These are phyloP conservation scores for Mesorhabditis sp. DNA, from an alignment of 2,888 invertebrate genomes.

Conservation along the genomic window DNA sequence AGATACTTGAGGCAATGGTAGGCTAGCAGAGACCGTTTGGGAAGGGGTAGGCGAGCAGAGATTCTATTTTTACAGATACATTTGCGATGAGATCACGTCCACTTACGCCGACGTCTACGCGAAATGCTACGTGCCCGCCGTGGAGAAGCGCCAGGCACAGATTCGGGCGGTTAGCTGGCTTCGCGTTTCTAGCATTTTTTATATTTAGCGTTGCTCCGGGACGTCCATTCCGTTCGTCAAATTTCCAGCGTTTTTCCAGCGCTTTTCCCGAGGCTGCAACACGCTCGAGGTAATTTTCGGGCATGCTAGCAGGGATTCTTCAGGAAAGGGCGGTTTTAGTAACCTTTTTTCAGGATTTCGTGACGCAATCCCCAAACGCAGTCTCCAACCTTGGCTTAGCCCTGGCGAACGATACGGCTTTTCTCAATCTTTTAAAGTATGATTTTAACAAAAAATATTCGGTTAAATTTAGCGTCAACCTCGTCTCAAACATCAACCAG, in stretches of 20 bases:
- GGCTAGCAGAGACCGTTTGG: too few species aligned
- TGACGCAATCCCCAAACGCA: constrained; percentile 15
- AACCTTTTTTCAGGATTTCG: constrained; percentile 29
- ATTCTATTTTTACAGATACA: constrained; percentile 14
- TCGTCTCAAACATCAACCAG: constrained; percentile 35
- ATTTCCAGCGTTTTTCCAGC: constrained; percentile 45
- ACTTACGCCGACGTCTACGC: constrained; percentile 46
- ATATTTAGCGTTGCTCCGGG: constrained; percentile 38
- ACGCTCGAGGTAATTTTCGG: too few species aligned
- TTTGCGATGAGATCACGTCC: constrained; percentile 40
- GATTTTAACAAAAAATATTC: not conserved
- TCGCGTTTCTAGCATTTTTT: not conserved
- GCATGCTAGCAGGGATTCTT: too few species aligned
- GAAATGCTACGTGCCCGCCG: constrained; percentile 49
- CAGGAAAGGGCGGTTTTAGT: too few species aligned
- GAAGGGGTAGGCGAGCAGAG: too few species aligned
- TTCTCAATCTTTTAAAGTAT: constrained; percentile 47
- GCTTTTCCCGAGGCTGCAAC: constrained; percentile 38
- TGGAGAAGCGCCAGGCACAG: constrained; percentile 27
- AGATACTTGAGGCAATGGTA: too few species aligned
- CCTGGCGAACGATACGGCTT: constrained; percentile 45
- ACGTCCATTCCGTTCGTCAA: constrained; percentile 38
- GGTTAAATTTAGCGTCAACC: constrained; percentile 23
- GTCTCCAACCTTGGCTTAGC: constrained; percentile 38
- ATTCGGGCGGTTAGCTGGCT: constrained; percentile 21